Percentiles rank a stretch among this genome's conserved stretches.
phyloP scores from a whole-genome alignment of 1,140 invertebrate species.

The Condylostylus longicornis region DNA sequence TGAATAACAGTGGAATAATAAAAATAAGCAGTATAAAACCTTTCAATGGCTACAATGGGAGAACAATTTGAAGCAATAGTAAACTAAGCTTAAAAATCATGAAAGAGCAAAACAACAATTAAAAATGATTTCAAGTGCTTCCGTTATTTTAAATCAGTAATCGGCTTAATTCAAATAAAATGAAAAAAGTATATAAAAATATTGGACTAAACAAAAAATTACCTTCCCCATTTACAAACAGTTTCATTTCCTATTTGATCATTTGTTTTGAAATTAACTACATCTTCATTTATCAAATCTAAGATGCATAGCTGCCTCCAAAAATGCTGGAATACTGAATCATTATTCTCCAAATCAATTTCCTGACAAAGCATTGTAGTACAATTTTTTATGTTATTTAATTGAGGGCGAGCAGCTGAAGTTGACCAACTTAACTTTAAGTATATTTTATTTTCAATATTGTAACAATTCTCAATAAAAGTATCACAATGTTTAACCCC shows the following conservation, averaged over 20 bases:
- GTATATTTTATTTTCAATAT: slow-evolving; percentile 19
- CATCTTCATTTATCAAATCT: slow-evolving; percentile 24
- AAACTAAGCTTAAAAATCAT: too few species aligned
- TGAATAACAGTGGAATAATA: too few species aligned
- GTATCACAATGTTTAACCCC: slow-evolving; percentile 9
- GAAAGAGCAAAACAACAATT: too few species aligned
- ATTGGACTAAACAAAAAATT: slow-evolving; percentile 1
- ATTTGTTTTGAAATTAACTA: slow-evolving; percentile 10
- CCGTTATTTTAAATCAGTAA: too few species aligned
- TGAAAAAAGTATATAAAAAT: too few species aligned
- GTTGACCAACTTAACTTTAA: slow-evolving; percentile 17
- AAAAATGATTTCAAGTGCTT: too few species aligned
- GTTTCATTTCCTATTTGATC: slow-evolving; percentile 4
- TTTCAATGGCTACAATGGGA: too few species aligned
- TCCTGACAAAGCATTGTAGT: slow-evolving; percentile 20
- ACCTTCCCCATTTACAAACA: slow-evolving; percentile 7
- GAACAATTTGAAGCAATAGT: too few species aligned
- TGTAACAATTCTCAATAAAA: slow-evolving; percentile 22
- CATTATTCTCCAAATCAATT: slow-evolving; percentile 17
- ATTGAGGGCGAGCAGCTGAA: slow-evolving; percentile 8
- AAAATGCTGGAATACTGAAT: slow-evolving; percentile 18
- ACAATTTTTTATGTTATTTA: slow-evolving; percentile 17
- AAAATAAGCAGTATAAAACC: too few species aligned
- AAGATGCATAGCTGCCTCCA: slow-evolving; percentile 24
- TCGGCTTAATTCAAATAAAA: too few species aligned